Evolutionary conservation across 2,113 vertebrate species (phyloP), one percentile per base, ranked within the genome.

Genomic region (Aphyosemion australe): DNA sequence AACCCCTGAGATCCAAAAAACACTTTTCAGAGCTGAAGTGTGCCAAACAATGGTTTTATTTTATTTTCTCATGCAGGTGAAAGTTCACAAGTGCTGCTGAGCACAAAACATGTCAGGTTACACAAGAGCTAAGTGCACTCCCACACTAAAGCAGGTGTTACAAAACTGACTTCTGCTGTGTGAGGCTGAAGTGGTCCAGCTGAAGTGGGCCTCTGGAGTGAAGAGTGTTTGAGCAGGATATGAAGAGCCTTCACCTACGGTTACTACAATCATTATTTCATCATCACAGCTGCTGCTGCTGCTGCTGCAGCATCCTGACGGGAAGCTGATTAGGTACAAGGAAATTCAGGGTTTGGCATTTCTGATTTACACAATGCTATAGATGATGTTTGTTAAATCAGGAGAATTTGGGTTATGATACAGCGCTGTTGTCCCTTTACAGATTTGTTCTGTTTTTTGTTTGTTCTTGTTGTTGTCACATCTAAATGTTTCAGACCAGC

Each of bases 151-250:
- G 48, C 54, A 4, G 0, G 20, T 34, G 61, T 84, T 76, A 76
- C 60, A 79, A 79, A 84, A 82, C 67, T 52, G 81, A 74, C 74
- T 83, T 61, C 12, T 74, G 66, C 78, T 61, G 74, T 19, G 83
- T 61, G 63, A 78, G 57, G 62, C 32, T 83, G 70, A 78, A 70
- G 79, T 72, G 70, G 56, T 74, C 60, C 39, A 58, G 68, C 56
- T 69, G 74, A 48, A 65, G 72, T 67, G 63, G 73, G 70, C 58
- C 65, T 58, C 48, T 72, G 55, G 74, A 83, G 82, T 61, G 74
- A 65, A 75, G 63, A 65, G 49, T 12, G 5, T 26, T 26, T 18
- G 37, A 79, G 65, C 70, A 68, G 70, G 59, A 60, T 20, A 69
- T 70, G 63, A 72, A 63, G 55, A 67, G 59, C 8, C 6, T 59